These are phyloP conservation scores for Coregonus sp. DNA, from an alignment of 2,797 vertebrate species.

Conservation along the genomic window DNA sequence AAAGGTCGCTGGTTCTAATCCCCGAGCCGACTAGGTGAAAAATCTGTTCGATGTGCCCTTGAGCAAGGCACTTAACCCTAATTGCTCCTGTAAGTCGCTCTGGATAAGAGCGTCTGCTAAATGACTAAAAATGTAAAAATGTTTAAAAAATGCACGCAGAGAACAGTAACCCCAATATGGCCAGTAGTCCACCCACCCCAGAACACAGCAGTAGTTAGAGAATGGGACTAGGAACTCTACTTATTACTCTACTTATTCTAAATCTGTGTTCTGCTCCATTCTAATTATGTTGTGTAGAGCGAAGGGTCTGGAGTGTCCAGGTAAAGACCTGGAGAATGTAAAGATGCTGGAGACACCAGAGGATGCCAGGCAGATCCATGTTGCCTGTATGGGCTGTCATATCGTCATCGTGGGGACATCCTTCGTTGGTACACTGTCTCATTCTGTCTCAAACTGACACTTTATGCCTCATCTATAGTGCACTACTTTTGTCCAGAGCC, in stretches of 20 bases:
- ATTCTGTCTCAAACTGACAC: not conserved
- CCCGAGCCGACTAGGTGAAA: no score
- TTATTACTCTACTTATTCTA: not conserved
- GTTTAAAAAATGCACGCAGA: not conserved
- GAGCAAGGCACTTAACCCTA: no score
- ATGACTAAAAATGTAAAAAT: no score
- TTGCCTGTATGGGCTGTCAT: conserved; percentile 65
- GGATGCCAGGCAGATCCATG: conserved; percentile 76
- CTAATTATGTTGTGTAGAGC: conserved; percentile 62
- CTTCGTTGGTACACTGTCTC: conserved; percentile 66
- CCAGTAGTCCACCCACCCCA: not conserved
- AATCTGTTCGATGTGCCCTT: no score
- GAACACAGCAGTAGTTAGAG: not conserved
- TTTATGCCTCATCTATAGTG: not conserved
- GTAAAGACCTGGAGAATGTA: conserved; percentile 75
- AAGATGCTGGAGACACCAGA: conserved; percentile 77
- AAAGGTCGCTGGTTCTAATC: no score
- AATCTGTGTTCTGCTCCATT: not conserved
- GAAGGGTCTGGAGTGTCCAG: conserved; percentile 69
- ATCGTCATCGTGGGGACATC: conserved; percentile 81
- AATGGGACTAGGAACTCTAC: not conserved
- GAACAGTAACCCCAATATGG: not conserved
- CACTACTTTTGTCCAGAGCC: not conserved
- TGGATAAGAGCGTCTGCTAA: no score
- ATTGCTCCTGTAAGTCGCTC: no score